These are phyloP conservation scores for Takifugu rubripes DNA, from an alignment of 2,797 vertebrate species.

Conservation along the genomic window DNA sequence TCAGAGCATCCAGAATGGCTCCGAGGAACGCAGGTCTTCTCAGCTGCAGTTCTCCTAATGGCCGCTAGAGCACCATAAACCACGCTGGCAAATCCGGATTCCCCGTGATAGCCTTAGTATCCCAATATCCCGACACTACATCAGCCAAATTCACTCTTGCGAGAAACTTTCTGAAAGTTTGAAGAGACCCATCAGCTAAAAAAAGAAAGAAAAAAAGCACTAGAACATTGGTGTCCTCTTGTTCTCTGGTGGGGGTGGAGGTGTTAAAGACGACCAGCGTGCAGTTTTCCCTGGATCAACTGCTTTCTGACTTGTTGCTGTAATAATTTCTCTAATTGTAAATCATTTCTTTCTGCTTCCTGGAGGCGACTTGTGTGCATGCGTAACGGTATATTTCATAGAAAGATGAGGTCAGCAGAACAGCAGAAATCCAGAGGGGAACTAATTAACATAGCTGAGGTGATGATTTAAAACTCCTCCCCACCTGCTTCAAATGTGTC, in stretches of 20 bases:
- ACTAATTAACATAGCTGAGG: too few relatives aligned
- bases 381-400: not conserved
- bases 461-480: too few relatives aligned
- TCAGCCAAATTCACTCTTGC: conserved; percentile 18
- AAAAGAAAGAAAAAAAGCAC: conserved; percentile 15
- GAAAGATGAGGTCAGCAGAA: not conserved
- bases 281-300: conserved; percentile 11
- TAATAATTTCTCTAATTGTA: conserved; percentile 16
- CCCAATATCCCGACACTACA: not conserved
- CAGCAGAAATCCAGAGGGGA: too few relatives aligned
- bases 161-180: conserved; percentile 15
- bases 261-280: conserved; percentile 33
- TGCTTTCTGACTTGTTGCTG: conserved; percentile 17
- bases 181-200: conserved; percentile 7
- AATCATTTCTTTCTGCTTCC: conserved; percentile 10
- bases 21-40: not conserved
- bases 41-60: conserved; percentile 12
- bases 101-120: not conserved
- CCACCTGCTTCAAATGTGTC: too few relatives aligned
- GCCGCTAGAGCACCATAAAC: conserved; percentile 27
- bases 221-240: conserved; percentile 9
- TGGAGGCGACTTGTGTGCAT: conserved; percentile 3
- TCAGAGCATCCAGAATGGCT: not conserved
- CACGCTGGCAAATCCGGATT: too few relatives aligned
- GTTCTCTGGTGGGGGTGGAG: conserved; percentile 33